These are phyloP conservation scores for Botia kubotai DNA, from an alignment of 2,797 vertebrate genomes.

Conservation along the genomic window DNA sequence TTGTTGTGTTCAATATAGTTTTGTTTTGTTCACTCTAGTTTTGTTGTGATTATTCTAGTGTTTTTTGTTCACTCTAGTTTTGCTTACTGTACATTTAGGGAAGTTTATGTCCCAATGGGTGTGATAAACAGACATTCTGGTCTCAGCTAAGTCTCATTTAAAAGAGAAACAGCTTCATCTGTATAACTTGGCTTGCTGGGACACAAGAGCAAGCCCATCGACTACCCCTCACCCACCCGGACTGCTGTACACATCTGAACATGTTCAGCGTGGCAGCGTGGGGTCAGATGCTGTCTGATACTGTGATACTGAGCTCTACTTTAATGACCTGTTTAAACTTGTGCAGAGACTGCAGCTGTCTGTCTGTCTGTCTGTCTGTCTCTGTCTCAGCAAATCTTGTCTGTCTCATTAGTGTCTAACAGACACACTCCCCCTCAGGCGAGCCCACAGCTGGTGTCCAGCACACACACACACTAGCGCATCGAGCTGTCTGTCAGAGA, in stretches of 20 bases:
- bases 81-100: no score
- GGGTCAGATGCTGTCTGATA: background rate
- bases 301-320: background rate
- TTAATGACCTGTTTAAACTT: background rate
- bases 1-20: no score
- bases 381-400: constrained; percentile 22
- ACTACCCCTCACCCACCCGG: no score
- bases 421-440: constrained; percentile 32
- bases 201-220: background rate
- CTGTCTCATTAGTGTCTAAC: constrained; percentile 49
- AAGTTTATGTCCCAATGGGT: no score
- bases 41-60: no score
- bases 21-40: no score
- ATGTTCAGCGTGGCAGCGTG: background rate
- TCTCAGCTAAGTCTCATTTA: background rate
- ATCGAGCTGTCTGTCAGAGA: constrained; percentile 39
- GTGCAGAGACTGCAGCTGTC: background rate
- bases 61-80: no score
- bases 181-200: background rate
- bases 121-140: no score
- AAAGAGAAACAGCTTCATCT: background rate
- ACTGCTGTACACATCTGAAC: background rate
- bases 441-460: constrained; percentile 51
- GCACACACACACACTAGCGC: constrained; percentile 14
- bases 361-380: constrained; percentile 28